A percentile compares a stretch with the other conserved stretches of the same genome.
These are phyloP conservation scores for Polylopha cassiicola DNA, from an alignment of 2,888 invertebrate species.

Conservation along the genomic window DNA sequence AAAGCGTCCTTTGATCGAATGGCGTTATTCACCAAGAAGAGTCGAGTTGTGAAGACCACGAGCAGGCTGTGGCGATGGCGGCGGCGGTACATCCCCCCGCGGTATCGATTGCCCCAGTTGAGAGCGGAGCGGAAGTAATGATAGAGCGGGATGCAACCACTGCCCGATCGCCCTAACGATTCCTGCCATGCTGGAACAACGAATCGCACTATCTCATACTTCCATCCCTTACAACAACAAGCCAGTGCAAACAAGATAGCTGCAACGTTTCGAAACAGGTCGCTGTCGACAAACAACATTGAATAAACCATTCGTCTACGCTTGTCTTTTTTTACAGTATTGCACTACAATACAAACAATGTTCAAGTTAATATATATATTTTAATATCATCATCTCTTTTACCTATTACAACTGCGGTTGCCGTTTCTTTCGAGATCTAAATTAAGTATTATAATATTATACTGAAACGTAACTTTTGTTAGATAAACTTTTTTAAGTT, in stretches of 20 bases:
- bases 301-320: conserved; percentile 36
- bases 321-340: conserved; percentile 62
- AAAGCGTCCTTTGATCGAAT: conserved; percentile 9
- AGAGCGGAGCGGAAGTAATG: conserved; percentile 75
- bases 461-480: conserved; percentile 27
- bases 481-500: conserved; percentile 19
- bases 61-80: conserved; percentile 54
- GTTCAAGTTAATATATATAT: conserved; percentile 66
- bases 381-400: conserved; percentile 56
- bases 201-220: conserved; percentile 7
- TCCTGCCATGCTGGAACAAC: conserved; percentile 14
- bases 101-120: conserved; percentile 82
- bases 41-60: conserved; percentile 50
- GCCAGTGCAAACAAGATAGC: conserved; percentile 17
- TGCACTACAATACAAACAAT: conserved; percentile 73
- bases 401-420: conserved; percentile 40
- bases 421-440: conserved; percentile 29
- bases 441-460: conserved; percentile 27
- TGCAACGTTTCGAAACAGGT: conserved; percentile 8
- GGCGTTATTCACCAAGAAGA: conserved; percentile 18
- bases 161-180: conserved; percentile 47
- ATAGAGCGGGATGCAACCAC: conserved; percentile 75
- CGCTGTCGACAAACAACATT: conserved; percentile 1
- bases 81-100: conserved; percentile 40
- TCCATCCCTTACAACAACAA: conserved; percentile 13